Evolutionary conservation across 2,113 vertebrate species (phyloP), one percentile per base, ranked within the genome.

Genomic region (Lichenostomus cassidix): DNA sequence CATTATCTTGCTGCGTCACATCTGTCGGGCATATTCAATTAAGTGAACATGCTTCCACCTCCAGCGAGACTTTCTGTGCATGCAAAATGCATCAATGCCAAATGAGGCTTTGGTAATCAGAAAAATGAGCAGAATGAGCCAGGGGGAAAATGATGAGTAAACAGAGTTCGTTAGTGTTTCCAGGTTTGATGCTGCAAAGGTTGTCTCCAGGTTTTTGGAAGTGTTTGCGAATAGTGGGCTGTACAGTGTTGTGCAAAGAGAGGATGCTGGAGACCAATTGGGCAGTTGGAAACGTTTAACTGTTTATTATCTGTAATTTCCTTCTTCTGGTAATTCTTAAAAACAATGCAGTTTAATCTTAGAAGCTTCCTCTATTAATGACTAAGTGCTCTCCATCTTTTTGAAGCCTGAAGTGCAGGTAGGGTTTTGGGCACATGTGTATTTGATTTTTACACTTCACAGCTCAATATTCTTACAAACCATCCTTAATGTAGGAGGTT

Each of bases 21-120:
- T 94, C 89, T 97, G 80, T 47, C 76, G 81, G 83, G 80, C 87
- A 93, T 35, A 77, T 77, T 87, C 76, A 64, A 89, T 85, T 91
- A 92, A 68, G 44, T 47, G 69, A 92, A 76, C 31, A 31, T 49
- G 41, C 75, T 63, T 74, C 82, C 82, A 71, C 59, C 28, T 62
- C 90, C 74, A 87, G 63, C 0, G 5, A 71, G 84, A 37, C 39
- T 78, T 74, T 91, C 74, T 71, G 56, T 64, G 74, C 63, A 23
- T 47, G 52, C 44, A 70, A 63, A 92, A 83, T 47, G n/a, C 70
- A 49, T 56, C 46, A 53, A 17, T 0, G 12, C 67, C 49, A 59
- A 82, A 42, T 58, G 52, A 2, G 5, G 18, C 15, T 52, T 89
- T 20, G 53, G 41, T 53, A 79, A 49, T 29, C 37, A 46, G 31